Evolutionary conservation across 1,140 invertebrate genomes (phyloP), one percentile per base, ranked within the genome.

Genomic region (Pseudomyrmex flavicornis): DNA sequence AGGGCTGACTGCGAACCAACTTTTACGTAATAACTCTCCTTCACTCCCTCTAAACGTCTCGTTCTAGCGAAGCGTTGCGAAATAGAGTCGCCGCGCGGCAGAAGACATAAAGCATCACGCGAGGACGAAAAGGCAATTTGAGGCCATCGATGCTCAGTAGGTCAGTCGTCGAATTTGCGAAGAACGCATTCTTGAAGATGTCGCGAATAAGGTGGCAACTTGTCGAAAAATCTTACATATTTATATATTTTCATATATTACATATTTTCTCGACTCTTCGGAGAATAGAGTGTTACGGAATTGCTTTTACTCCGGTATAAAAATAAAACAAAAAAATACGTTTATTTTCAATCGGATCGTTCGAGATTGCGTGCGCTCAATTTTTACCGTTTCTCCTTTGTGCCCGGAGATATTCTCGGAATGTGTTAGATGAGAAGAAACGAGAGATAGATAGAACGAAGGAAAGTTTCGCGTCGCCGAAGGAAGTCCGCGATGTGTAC

Each of bases 1-100:
- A 85, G 87, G 68, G 77, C 72, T 82, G 76, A 63, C 70, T 52
- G 20, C 69, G 73, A 68, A 61, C 35, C 68, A 62, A 68, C 65
- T 80, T 77, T 88, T 88, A 87, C 87, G 87, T 87, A 88, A 88
- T 72, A 59, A 63, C 26, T 85, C 35, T 35, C 35, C 35, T 35
- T 35, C 35, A 5, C 5, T 35, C 0, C 5, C 35, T 35, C 7
- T 35, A 35, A 56, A n/a, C 82, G 85, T 75, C 72, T 84, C 52
- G 73, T 88, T 84, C 26, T 59, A 84, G 17, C 50, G 46, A 56
- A 74, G 22, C 50, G 52, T 88, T 88, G 83, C 83, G 83, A 88
- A 88, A 88, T 72, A 26, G 9, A 65, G 58, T 68, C 35, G 35
- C 66, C 48, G 44, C 44, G 26, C 22, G 61, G 66, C 59, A 59